Base-by-base conservation (phyloP, 2,797 vertebrate species). In the Nothura maculosa region DNA sequence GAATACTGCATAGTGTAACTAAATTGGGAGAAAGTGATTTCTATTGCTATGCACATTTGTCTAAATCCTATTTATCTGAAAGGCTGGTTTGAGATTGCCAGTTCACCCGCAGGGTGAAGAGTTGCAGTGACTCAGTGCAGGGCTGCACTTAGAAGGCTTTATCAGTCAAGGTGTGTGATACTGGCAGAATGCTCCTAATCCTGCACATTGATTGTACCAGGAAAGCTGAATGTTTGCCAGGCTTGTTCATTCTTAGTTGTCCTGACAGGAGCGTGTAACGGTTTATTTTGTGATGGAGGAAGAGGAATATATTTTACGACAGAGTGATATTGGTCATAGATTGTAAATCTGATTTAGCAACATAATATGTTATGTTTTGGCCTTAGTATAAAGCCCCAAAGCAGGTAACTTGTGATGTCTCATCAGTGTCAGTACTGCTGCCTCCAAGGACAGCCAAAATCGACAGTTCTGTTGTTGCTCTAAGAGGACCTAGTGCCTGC, bases 391-490 rank as follows among this genome's bases (percentile, higher is more conserved):
- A 91, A 77, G 91, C 67, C 43, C 22, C 32, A 45, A 69, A 78
- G 25, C 28, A 32, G 85, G 50, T 69, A 96, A 87, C 90, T 93
- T 94, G 82, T 73, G 81, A 85, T 84, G 76, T 87, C 86, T 57
- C 81, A 91, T 92, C 87, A 81, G 40, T n/a, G 0, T 90, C 84
- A 92, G 62, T 48, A 21, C 36, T 66, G 55, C 74, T 93, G 63
- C 74, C 22, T 87, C 89, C 77, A 63, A 87, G 74, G 54, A 67
- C 36, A 87, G 55, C 50, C 73, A 64, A 90, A 79, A 85, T 87
- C 77, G 78, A 81, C 36, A 87, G 82, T 86, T 83, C 92, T 70
- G 87, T 77, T 69, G 73, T 67, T 94, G 55, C 62, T 60, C 52
- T 47, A 74, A 73, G 69, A 89, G 19, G 36, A 62, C 52, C 64